Conservation (phyloP, 2,888 invertebrate genomes). For the Cancer borealis region DNA sequence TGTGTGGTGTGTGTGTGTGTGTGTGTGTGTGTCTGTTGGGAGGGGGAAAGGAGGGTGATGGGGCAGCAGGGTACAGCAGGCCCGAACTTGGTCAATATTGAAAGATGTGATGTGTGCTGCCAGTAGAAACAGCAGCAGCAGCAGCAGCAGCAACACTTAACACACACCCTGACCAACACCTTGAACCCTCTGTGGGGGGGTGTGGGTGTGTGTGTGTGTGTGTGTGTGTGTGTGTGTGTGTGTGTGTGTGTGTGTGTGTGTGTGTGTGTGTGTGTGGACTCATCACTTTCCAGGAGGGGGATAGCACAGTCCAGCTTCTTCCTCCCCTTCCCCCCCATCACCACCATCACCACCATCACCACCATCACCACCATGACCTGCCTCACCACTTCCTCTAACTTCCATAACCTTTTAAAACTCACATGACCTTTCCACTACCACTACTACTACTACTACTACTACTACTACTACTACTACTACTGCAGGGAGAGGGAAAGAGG, state of each 20-base stretch:
- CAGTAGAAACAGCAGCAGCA: too few relatives aligned
- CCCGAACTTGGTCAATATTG: too few relatives aligned
- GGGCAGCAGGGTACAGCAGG: too few relatives aligned
- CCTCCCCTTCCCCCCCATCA: neutral
- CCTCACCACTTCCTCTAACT: neutral
- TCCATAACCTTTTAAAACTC: neutral
- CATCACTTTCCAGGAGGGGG: neutral
- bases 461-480: slow-evolving; percentile 41
- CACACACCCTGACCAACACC: too few relatives aligned
- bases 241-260: slow-evolving; percentile 40
- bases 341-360: slow-evolving; percentile 12
- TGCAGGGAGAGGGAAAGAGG: neutral
- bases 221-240: slow-evolving; percentile 31
- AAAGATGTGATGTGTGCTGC: too few relatives aligned
- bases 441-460: neutral
- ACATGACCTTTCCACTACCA: neutral
- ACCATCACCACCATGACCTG: neutral
- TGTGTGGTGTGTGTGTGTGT: too few relatives aligned
- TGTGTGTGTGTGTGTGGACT: slow-evolving; percentile 4
- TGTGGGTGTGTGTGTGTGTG: too few relatives aligned
- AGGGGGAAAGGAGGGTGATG: too few relatives aligned
- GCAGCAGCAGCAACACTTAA: too few relatives aligned
- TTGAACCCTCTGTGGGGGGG: too few relatives aligned
- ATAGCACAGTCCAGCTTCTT: too few relatives aligned
- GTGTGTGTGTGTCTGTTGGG: too few relatives aligned